Evolutionary conservation across 2,797 vertebrate genomes (phyloP), one percentile per base, ranked within the genome.

Genomic region (Buphagus erythrorhynchus): DNA sequence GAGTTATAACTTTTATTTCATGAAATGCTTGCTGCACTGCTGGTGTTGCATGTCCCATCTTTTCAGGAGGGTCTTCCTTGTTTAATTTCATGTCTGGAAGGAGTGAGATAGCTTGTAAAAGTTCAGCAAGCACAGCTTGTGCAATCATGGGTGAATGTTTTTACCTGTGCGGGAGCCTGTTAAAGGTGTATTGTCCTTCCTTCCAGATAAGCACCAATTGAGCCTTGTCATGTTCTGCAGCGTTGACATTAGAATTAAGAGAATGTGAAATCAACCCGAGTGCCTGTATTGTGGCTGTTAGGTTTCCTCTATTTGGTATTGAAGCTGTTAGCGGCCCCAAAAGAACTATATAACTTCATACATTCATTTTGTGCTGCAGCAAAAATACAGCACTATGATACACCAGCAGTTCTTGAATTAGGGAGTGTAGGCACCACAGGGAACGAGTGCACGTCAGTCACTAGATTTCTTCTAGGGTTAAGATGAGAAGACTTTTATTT

Each of bases 381-480:
- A 67, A 15, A 66, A 67, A 52, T 26, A 6, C 10, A 11, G 10
- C 20, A 19, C 29, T 35, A 10, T 14, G 29, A 9, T 31, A 35
- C 17, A 19, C 5, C 10, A 11, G 17, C 40, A 61, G 1, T 42
- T 73, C 12, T 46, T 59, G 45, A 67, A 31, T 59, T 38, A 22
- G 26, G 29, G 18, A 61, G 15, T 42, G 61, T 38, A 58, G 29
- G 28, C 0, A 0, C 22, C 4, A 8, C n/a, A 22, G 0, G 0
- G 9, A 73, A 20, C 0, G 0, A 40, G 29, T 10, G 14, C 29
- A 16, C 29, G 33, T 22, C 45, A 52, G 17, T 59, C 28, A 31
- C 45, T 66, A 45, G 19, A 31, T 67, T 73, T 29, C 33, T 66
- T 35, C 35, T 10, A 31, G n/a, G 26, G 15, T 63, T 63, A 36